Evolutionary conservation across 2,113 vertebrate species (phyloP), one percentile per base, ranked within the genome.

Genomic region (Tenebrosternarchus preto): DNA sequence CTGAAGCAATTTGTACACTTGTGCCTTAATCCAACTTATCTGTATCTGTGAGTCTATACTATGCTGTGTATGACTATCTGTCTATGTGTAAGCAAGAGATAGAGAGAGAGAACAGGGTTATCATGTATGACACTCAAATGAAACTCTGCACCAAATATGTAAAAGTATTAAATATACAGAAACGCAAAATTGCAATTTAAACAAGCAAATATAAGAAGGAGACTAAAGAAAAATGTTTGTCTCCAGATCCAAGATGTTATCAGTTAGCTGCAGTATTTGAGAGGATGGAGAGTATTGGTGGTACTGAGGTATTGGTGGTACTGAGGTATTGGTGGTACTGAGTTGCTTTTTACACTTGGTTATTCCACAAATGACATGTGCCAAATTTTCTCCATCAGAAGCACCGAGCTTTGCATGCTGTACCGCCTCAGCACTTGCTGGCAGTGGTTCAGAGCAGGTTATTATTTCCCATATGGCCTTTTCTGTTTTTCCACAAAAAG

Each of bases 401-500:
- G 59, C 43, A 27, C 36, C 36, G 8, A n/a, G 39, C 12, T 20
- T 64, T 64, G 12, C 24, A 53, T 76, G 64, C 66, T 66, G 74
- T 60, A 53, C 53, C 9, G 7, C 39, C 73, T 76, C 73, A 76
- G 4, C 57, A 29, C 33, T 68, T 22, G 64, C 64, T 22, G n/a
- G 31, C 64, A 68, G n/a, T 39, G 64, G 6, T 22, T 39, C 64
- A 22, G 31, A 64, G 24, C 59, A 33, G 19, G 64, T 68, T 68
- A 67, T 67, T 67, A 68, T 68, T 68, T 68, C 36, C 64, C 64
- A 68, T 22, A 68, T 68, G 64, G 9, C 31, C 17, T 31, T 74
- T 74, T 60, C 31, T 43, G 36, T 0, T 46, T 63, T 76, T 63
- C 24, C 59, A 76, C 36, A 39, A 39, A 63, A 46, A 70, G 17